phyloP scores from a whole-genome alignment of 2,888 invertebrate species.

The Callimorpha dominula region DNA sequence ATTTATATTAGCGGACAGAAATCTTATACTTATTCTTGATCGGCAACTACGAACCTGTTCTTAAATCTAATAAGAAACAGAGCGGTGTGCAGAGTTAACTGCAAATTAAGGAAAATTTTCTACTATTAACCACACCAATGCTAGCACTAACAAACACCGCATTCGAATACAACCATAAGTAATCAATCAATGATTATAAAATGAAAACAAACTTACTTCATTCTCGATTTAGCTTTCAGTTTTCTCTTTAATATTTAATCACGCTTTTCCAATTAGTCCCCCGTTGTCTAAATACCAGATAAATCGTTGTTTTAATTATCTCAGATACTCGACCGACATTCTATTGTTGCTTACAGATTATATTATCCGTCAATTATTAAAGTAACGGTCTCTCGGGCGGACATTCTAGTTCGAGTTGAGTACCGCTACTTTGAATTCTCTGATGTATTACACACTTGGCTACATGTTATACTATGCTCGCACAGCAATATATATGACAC shows the following conservation, averaged over 20 bases:
- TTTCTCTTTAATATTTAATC: not conserved
- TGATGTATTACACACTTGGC: conserved; percentile 49
- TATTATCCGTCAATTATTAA: conserved; percentile 73
- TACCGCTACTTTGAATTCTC: conserved; percentile 76
- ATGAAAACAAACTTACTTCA: not conserved
- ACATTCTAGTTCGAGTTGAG: conserved; percentile 78
- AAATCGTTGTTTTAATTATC: conserved; percentile 35
- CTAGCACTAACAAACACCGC: not conserved
- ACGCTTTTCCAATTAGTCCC: conserved; percentile 1
- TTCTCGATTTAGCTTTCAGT: not conserved
- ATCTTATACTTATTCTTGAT: not conserved
- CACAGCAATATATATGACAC: not conserved
- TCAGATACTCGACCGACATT: conserved; percentile 46
- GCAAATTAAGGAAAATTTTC: too few relatives aligned
- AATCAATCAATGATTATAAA: not conserved
- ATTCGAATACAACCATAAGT: not conserved
- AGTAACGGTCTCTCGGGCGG: conserved; percentile 77
- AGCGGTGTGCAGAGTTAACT: too few relatives aligned
- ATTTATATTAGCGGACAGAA: not conserved
- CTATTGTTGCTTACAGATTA: conserved; percentile 58
- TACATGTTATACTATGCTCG: conserved; percentile 5
- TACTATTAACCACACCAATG: not conserved
- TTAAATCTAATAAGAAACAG: not conserved
- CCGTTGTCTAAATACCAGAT: conserved; percentile 26
- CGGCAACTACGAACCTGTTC: not conserved